These are phyloP conservation scores for Anolis apletophallus DNA, from an alignment of 2,797 vertebrate genomes.

Conservation along the genomic window DNA sequence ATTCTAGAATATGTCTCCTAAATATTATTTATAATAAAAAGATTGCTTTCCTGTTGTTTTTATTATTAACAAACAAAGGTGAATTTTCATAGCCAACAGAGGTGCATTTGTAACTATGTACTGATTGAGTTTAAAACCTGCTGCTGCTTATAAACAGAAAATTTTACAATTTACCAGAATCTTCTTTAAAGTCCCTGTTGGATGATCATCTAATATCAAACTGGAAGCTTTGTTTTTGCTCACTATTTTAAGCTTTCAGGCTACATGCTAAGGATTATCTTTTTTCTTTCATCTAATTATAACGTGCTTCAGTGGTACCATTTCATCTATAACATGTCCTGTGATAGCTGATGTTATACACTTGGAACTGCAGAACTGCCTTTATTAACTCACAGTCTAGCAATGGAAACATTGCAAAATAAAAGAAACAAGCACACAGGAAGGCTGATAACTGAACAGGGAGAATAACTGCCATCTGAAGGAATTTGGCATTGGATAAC, in stretches of 20 bases:
- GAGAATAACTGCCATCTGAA: neutral
- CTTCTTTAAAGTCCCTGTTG: neutral
- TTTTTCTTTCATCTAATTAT: constrained; percentile 21
- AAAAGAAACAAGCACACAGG: neutral
- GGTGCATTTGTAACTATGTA: neutral
- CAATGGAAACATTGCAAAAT: neutral
- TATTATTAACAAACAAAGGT: neutral
- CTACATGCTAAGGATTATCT: neutral
- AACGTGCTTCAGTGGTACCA: neutral
- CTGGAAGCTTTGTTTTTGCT: neutral
- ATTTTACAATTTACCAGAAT: neutral
- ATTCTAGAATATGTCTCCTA: constrained; percentile 16
- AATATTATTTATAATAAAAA: neutral
- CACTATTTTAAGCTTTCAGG: constrained; percentile 27
- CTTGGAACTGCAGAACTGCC: neutral
- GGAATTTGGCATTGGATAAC: neutral
- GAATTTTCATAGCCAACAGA: neutral
- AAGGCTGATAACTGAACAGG: neutral
- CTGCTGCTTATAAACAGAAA: constrained; percentile 1
- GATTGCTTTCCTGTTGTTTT: neutral
- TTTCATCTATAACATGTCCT: neutral
- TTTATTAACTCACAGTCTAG: neutral
- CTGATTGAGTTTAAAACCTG: neutral
- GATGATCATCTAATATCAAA: neutral
- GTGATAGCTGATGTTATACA: constrained; percentile 1